These are phyloP conservation scores for Metaphire vulgaris DNA, from an alignment of 1,140 invertebrate species.

Conservation along the genomic window DNA sequence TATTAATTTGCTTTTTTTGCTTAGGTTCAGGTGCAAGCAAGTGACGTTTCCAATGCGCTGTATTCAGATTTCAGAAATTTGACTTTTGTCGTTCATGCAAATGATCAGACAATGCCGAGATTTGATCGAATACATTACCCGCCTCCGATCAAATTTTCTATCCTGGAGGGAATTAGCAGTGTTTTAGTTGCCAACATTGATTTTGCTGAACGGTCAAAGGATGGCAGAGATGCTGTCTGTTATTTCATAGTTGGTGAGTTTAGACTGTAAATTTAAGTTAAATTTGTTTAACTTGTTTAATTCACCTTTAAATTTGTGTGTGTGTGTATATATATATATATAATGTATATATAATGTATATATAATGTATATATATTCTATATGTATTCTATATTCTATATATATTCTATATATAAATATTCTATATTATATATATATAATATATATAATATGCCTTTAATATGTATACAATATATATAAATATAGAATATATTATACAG, in stretches of 20 bases:
- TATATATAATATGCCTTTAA: too few relatives aligned
- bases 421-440: too few relatives aligned
- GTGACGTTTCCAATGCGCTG: neutral
- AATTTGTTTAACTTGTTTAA: too few relatives aligned
- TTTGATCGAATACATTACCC: neutral
- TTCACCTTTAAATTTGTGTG: too few relatives aligned
- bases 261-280: too few relatives aligned
- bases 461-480: too few relatives aligned
- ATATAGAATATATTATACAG: too few relatives aligned
- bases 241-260: neutral
- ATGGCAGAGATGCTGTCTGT: neutral
- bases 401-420: too few relatives aligned
- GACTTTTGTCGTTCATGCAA: neutral
- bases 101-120: neutral
- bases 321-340: too few relatives aligned
- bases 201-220: neutral
- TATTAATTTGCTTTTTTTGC: neutral
- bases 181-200: neutral
- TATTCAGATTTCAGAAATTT: neutral
- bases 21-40: neutral
- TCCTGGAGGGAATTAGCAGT: neutral
- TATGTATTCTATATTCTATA: too few relatives aligned
- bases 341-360: too few relatives aligned
- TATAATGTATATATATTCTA: too few relatives aligned
- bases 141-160: neutral